Percentiles rank a stretch among this genome's conserved stretches.
These are phyloP conservation scores for Baryphthengus martii DNA, from an alignment of 2,113 vertebrate genomes.

Conservation along the genomic window DNA sequence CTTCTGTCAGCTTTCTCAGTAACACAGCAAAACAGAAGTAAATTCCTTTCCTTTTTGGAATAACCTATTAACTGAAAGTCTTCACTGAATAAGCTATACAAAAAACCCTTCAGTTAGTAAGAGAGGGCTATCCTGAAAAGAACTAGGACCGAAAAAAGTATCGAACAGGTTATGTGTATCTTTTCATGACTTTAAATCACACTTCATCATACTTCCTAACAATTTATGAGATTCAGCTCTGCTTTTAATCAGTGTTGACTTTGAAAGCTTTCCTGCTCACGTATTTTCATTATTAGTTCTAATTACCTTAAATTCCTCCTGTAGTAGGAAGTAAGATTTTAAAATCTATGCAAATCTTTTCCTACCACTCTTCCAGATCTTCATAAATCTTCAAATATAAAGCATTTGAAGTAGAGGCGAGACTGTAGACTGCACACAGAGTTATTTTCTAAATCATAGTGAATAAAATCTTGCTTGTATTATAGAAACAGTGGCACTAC, in stretches of 20 bases:
- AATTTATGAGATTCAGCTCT: not conserved
- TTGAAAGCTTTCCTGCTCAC: not conserved
- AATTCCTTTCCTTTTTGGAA: not conserved
- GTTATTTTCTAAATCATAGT: not conserved
- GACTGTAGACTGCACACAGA: not conserved
- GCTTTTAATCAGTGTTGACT: not conserved
- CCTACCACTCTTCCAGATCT: not conserved
- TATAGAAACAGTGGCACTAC: not conserved
- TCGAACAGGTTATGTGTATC: not conserved
- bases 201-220: not conserved
- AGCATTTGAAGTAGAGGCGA: not conserved
- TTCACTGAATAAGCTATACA: not conserved
- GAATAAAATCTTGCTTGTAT: not conserved
- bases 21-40: not conserved
- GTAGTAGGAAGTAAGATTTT: not conserved
- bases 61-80: not conserved
- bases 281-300: not conserved
- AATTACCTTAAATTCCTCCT: not conserved
- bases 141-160: not conserved
- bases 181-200: not conserved
- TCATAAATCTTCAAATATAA: not conserved
- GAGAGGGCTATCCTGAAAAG: not conserved
- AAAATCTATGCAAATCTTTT: not conserved
- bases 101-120: not conserved
- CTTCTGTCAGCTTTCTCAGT: not conserved